Base-by-base conservation (phyloP, 53 echinoderm and acorn worm genomes). In the Paelopatides confundens region DNA sequence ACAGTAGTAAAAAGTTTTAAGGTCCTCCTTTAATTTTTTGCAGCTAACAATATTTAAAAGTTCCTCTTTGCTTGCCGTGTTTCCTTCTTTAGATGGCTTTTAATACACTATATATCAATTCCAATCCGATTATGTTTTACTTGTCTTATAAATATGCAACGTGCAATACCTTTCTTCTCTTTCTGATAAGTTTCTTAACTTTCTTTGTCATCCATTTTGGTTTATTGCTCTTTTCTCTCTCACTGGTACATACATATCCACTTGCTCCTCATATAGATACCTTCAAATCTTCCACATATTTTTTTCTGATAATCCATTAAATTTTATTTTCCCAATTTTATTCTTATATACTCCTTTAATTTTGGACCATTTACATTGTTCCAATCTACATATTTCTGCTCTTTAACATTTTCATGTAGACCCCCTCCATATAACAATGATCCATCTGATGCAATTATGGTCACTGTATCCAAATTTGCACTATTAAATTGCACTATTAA, bases 141-240 rank as follows among this genome's bases (percentile, higher is more conserved):
- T 35, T 34, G 11, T 9, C 35, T 12, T 69, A 35, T 34, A 35
- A 12, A 35, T n/a, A n/a, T n/a, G n/a, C n/a, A n/a, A n/a, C 2
- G 34, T 31, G 27, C 69, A 35, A 69, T 69, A 23, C 35, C 35
- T 69, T 69, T 15, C 69, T 69, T 31, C 34, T 69, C 35, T 38
- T 69, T 36, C 35, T 39, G 8, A 74, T 74, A 7, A 74, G 40
- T 24, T 40, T 74, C n/a, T 43, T 74, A 3, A 74, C 18, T 38
- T 14, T 23, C 24, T 74, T 74, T 9, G 74, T 74, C 74, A 74
- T 43, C 74, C 74, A 74, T 23, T 74, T 74, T 7, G 74, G 43
- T 24, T 40, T 74, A 15, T 31, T 31, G 17, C 28, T 27, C 69
- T 2, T 31, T 69, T 69, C 28, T 31, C 69, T 27, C 69, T 69